Base-by-base conservation (phyloP, 2,888 invertebrate genomes). In the Globia sparganii region DNA sequence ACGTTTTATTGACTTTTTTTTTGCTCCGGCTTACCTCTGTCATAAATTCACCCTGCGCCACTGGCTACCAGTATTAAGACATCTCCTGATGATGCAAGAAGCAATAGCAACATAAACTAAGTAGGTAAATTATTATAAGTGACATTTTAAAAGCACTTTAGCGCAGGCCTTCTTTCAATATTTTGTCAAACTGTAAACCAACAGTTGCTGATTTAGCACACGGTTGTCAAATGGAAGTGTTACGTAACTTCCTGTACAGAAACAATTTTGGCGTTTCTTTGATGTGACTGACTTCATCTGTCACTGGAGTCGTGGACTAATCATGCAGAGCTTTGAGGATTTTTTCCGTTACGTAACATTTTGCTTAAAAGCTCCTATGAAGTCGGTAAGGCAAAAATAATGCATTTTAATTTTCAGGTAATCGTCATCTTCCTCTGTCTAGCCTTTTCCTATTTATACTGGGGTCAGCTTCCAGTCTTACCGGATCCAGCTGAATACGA, bases 221-320 rank as follows among this genome's bases (percentile, higher is more conserved):
- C 68, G 28, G 37, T 58, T n/a, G 53, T 21, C 28, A 18, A n/a
- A 46, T 67, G 82, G 82, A 82, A 72, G 43, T 62, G 40, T 83
- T 40, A 83, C 84, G 75, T 80, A 69, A 82, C 46, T 61, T 82
- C 82, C 84, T 61, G 59, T 46, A 61, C 49, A 71, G 64, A 74
- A 74, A 62, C 68, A 65, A 49, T 80, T 80, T 82, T 79, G 80
- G 84, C n/a, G n/a, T 58, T 64, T 37, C 82, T 82, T 82, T 82
- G 82, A 82, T 66, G 84, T 83, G 64, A 28, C 0, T 40, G 69
- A 69, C 80, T 62, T 66, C 75, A 49, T 75, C 75, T 72, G 76
- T 83, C 82, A 72, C 31, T 49, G 56, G 53, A 9, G 61, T 13
- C n/a, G 72, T 49, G 80, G 80, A 82, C 84, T 79, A 72, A 83